These are phyloP conservation scores for Oreonectes daqikongensis DNA, from an alignment of 2,797 vertebrate genomes.

Conservation along the genomic window DNA sequence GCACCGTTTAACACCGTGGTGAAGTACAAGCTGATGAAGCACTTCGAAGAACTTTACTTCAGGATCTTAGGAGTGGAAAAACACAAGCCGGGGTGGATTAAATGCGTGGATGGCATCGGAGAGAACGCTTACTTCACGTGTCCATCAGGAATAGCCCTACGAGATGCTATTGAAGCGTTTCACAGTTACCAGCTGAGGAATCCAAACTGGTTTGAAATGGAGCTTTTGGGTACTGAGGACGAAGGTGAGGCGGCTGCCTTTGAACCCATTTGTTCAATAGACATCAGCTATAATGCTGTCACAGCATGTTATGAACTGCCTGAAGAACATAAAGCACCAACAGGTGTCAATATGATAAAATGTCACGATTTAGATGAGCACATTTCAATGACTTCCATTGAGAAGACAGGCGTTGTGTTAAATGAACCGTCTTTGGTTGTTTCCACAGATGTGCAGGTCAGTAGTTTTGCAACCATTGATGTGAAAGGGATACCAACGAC, in stretches of 20 bases:
- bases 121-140: conserved; percentile 76
- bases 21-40: conserved; percentile 86
- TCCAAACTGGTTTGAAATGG: conserved; percentile 86
- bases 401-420: conserved; percentile 7
- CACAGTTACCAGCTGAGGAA: conserved; percentile 76
- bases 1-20: conserved; percentile 84
- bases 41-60: conserved; percentile 91
- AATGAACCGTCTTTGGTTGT: not conserved
- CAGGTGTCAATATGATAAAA: conserved; percentile 23
- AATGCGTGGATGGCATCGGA: conserved; percentile 77
- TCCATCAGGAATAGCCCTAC: conserved; percentile 80
- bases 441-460: conserved; percentile 1
- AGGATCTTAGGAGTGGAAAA: conserved; percentile 88
- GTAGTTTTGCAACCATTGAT: not conserved
- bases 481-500: not conserved
- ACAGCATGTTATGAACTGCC: conserved; percentile 28
- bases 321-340: conserved; percentile 11
- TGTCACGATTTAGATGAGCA: not conserved
- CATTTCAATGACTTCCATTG: not conserved
- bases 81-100: conserved; percentile 82
- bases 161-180: conserved; percentile 81
- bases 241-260: conserved; percentile 56
- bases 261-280: conserved; percentile 13
- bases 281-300: not conserved
- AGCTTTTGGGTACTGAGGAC: conserved; percentile 68